Percentiles rank a stretch among this genome's conserved stretches.
phyloP scores from a whole-genome alignment of 1,140 invertebrate genomes.

The Drosophila tristis region DNA sequence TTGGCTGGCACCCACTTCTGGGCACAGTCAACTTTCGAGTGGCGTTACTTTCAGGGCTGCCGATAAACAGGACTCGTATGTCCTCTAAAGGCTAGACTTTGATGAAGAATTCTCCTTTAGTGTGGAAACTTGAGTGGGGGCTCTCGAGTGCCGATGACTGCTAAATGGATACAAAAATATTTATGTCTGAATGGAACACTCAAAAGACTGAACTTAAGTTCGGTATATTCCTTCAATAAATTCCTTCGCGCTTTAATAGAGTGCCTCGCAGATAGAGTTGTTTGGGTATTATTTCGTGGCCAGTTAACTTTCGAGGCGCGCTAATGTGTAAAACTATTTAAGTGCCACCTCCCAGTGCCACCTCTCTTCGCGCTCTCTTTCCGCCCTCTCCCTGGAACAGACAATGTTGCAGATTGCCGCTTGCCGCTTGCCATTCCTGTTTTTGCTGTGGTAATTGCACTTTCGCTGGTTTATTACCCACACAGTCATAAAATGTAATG shows the following conservation, averaged over 20 bases:
- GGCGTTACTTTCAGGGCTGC: not conserved
- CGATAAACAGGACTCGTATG: too few species aligned
- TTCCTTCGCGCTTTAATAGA: not conserved
- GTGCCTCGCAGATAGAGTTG: too few species aligned
- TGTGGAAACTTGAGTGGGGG: too few species aligned
- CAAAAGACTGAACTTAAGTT: slow-evolving; percentile 3
- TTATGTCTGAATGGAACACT: not conserved
- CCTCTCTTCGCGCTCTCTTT: slow-evolving; percentile 1
- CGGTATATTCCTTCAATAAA: too few species aligned
- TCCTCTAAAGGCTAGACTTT: too few species aligned
- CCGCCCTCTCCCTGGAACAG: slow-evolving; percentile 3
- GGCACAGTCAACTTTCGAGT: slow-evolving; percentile 35
- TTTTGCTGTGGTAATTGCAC: slow-evolving; percentile 70
- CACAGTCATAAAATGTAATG: slow-evolving; percentile 75
- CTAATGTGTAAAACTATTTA: slow-evolving; percentile 66
- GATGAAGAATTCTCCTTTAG: too few species aligned
- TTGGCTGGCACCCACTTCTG: not conserved
- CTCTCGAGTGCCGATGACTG: too few species aligned
- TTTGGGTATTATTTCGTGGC: not conserved
- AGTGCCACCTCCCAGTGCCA: slow-evolving; percentile 32
- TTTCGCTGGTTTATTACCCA: slow-evolving; percentile 71
- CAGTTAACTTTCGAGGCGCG: slow-evolving; percentile 14
- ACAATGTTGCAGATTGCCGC: slow-evolving; percentile 72
- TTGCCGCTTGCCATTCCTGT: slow-evolving; percentile 31
- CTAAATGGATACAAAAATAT: too few species aligned